Evolutionary conservation across 2,888 invertebrate species (phyloP).

Genomic region (Dynastes maya): DNA sequence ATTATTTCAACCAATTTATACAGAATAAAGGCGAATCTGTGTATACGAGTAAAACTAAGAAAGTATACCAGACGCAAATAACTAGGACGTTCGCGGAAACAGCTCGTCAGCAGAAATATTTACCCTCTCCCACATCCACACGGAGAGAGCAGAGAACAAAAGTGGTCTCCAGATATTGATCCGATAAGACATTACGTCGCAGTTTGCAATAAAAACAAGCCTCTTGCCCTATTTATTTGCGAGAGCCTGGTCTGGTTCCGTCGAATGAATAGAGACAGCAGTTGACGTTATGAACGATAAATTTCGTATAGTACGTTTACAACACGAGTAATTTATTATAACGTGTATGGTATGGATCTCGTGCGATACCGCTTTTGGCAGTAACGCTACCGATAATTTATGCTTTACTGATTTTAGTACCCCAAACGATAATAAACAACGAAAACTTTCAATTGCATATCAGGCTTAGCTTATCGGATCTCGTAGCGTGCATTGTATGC

Average conservation of each 20-base stretch:
- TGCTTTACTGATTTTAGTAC: background rate
- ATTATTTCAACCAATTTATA: too few relatives aligned
- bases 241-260: background rate
- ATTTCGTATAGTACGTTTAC: constrained; percentile 14
- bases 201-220: constrained; percentile 38
- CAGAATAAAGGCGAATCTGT: too few relatives aligned
- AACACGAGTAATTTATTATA: background rate
- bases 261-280: constrained; percentile 10
- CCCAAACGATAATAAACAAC: background rate
- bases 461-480: background rate
- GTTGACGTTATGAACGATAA: constrained; percentile 26
- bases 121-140: background rate
- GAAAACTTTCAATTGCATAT: constrained; percentile 15
- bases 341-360: constrained; percentile 4
- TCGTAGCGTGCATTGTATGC: background rate
- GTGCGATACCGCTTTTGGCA: constrained; percentile 3
- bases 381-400: constrained; percentile 5
- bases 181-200: constrained; percentile 35
- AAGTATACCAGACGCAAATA: too few relatives aligned
- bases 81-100: too few relatives aligned
- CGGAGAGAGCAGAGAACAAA: background rate
- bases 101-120: background rate
- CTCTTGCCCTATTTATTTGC: constrained; percentile 38
- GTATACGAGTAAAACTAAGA: too few relatives aligned
- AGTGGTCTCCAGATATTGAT: constrained; percentile 34